These are phyloP conservation scores for Noctua comes DNA, from an alignment of 2,888 invertebrate species.

Conservation along the genomic window DNA sequence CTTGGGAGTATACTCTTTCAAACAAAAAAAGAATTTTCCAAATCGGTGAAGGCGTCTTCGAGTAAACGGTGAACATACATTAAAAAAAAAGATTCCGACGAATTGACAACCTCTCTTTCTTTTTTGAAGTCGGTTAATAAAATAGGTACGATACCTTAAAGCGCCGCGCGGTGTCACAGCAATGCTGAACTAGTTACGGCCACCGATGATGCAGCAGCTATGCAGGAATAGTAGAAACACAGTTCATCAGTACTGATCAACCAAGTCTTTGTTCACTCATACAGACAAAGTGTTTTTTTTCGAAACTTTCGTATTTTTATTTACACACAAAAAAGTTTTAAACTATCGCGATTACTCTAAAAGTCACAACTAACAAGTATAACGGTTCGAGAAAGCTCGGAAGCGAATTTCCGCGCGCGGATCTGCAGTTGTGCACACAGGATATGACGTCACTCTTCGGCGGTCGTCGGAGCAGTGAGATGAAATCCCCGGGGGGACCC, in stretches of 20 bases:
- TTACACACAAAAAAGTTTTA: background rate
- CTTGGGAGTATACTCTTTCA: no score
- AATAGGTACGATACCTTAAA: constrained; percentile 5
- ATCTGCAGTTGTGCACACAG: background rate
- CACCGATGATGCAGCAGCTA: constrained; percentile 1
- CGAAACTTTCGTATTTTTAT: no score
- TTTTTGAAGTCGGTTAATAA: background rate
- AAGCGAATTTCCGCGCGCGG: background rate
- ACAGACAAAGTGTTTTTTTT: background rate
- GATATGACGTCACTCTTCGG: background rate
- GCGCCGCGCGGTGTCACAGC: background rate
- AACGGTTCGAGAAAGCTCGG: no score
- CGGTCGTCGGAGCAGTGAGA: background rate
- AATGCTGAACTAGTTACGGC: background rate
- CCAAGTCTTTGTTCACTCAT: background rate
- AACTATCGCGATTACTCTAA: background rate
- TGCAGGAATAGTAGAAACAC: background rate
- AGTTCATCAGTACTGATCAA: background rate
- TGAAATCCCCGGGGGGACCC: background rate
- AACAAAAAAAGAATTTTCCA: no score
- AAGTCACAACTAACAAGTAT: background rate
- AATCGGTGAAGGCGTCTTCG: no score
- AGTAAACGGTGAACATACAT: no score
- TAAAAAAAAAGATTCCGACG: no score
- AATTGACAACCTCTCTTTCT: no score